Evolutionary conservation across 2,113 vertebrate species (phyloP).

Genomic region (Astatoreochromis straeleni): DNA sequence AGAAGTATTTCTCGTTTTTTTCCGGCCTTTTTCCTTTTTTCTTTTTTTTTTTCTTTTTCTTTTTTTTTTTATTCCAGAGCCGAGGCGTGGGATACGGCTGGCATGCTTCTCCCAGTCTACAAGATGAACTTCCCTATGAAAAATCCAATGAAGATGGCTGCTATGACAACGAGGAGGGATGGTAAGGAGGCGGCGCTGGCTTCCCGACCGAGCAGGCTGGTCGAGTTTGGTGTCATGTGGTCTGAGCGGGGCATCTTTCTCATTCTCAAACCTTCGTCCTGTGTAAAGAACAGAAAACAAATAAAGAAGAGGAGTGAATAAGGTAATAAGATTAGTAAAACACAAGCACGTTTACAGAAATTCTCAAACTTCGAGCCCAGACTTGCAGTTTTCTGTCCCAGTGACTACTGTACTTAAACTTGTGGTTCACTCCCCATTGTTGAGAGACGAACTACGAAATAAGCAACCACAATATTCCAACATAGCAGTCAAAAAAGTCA

Average conservation of each 20-base stretch:
- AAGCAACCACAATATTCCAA: not conserved
- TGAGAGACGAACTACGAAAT: not conserved
- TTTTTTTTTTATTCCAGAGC: not conserved
- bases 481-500: not conserved
- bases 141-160: slow-evolving; percentile 99
- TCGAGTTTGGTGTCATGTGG: slow-evolving; percentile 80
- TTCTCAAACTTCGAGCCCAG: not conserved
- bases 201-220: slow-evolving; percentile 80
- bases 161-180: slow-evolving; percentile 96
- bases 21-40: slow-evolving; percentile 69
- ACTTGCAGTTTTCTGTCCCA: not conserved
- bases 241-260: slow-evolving; percentile 87
- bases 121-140: slow-evolving; percentile 99
- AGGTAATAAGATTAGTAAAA: not conserved
- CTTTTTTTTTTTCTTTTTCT: not conserved
- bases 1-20: not conserved
- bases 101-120: slow-evolving; percentile 84
- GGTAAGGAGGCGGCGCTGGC: slow-evolving; percentile 85
- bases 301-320: not conserved
- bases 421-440: not conserved
- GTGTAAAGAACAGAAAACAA: not conserved
- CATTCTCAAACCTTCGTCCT: slow-evolving; percentile 90
- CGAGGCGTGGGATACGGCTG: slow-evolving; percentile 45
- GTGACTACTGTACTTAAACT: not conserved
- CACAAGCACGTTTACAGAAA: not conserved